A percentile compares a stretch with the other conserved stretches of the same genome.
Conservation (phyloP, 2,888 invertebrate species). For the Tenthredo amoena region DNA sequence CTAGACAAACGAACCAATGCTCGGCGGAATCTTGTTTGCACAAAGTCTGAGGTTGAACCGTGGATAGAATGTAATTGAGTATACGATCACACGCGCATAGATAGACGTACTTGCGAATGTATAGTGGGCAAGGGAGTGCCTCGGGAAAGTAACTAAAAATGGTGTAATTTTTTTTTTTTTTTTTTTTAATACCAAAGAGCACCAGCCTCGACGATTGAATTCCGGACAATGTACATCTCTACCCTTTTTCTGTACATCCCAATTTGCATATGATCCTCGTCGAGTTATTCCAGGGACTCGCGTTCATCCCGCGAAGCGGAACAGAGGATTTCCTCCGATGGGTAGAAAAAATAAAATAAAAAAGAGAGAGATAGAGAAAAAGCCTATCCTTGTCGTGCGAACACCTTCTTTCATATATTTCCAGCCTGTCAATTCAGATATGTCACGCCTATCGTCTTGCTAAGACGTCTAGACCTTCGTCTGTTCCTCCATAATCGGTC, state of each 20-base stretch:
- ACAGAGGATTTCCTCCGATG: neutral
- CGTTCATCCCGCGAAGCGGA: neutral
- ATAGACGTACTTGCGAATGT: neutral
- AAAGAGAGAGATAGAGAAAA: neutral
- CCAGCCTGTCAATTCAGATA: neutral
- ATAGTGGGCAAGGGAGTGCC: neutral
- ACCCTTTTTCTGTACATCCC: neutral
- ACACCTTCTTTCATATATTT: neutral
- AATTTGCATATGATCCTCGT: slow-evolving; percentile 5
- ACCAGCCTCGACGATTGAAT: neutral
- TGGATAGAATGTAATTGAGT: slow-evolving; percentile 36
- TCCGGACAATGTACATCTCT: neutral
- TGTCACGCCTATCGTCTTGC: neutral
- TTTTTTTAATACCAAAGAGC: neutral
- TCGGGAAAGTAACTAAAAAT: slow-evolving; percentile 9
- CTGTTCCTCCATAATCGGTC: neutral
- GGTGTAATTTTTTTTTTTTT: neutral
- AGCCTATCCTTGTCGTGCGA: neutral
- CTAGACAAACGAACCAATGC: neutral
- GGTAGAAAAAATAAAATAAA: neutral
- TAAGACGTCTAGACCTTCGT: slow-evolving; percentile 43
- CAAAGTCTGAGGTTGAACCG: slow-evolving; percentile 42
- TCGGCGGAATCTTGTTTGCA: slow-evolving; percentile 41
- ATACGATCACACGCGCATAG: neutral
- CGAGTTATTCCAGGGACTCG: neutral